phyloP scores from a whole-genome alignment of 2,113 vertebrate species.

The Rousettus leschenaultii region DNA sequence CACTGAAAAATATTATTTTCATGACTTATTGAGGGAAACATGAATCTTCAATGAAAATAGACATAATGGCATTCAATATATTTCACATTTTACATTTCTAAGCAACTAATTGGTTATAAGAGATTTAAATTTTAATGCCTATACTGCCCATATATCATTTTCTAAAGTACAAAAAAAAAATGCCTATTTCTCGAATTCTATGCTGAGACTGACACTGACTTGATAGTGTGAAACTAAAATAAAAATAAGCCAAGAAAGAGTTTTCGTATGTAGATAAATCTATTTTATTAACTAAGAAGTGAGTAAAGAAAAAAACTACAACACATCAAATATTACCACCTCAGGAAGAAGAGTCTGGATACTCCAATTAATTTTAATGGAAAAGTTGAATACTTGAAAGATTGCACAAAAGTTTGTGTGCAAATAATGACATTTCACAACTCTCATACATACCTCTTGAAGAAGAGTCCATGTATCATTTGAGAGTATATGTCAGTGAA shows the following conservation, averaged over 20 bases:
- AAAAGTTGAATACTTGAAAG: background rate
- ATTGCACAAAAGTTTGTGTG: background rate
- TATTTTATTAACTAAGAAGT: background rate
- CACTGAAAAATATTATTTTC: background rate
- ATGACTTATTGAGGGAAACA: background rate
- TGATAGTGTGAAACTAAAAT: slow-evolving; percentile 13
- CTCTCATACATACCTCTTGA: slow-evolving; percentile 30
- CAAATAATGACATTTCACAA: slow-evolving; percentile 62
- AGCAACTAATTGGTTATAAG: background rate
- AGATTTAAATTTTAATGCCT: background rate
- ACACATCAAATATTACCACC: background rate
- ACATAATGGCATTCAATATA: background rate
- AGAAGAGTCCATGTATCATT: slow-evolving; percentile 54
- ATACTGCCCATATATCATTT: background rate
- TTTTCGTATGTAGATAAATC: background rate
- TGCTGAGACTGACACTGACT: background rate
- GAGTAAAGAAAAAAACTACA: background rate
- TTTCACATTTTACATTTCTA: background rate
- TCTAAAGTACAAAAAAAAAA: background rate
- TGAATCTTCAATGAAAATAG: background rate
- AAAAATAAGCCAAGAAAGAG: background rate
- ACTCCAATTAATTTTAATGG: slow-evolving; percentile 28
- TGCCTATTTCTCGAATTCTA: background rate
- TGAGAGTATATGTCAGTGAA: slow-evolving; percentile 42
- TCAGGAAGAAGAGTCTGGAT: background rate